Evolutionary conservation across 2,888 invertebrate species (phyloP).

Genomic region (Xylophagus ater): DNA sequence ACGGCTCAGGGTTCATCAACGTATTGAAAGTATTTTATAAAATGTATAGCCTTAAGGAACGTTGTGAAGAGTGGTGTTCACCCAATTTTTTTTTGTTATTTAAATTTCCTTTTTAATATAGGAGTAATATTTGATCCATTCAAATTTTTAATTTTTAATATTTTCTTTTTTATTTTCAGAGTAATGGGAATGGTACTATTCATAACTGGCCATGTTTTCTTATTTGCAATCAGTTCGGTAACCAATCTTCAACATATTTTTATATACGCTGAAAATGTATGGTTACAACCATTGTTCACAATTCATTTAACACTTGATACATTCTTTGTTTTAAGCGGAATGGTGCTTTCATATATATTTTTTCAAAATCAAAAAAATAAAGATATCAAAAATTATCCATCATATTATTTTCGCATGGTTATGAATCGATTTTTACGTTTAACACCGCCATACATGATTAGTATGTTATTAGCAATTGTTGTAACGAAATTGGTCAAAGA

Average conservation of each 20-base stretch:
- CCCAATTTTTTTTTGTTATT: no score
- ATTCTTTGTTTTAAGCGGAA: slow-evolving; percentile 33
- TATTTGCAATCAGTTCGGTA: slow-evolving; percentile 34
- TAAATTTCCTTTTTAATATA: no score
- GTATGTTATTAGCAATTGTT: slow-evolving; percentile 36
- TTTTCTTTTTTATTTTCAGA: slow-evolving; percentile 10
- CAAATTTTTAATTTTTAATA: no score
- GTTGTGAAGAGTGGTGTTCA: no score
- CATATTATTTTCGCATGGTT: slow-evolving; percentile 18
- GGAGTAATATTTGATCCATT: no score
- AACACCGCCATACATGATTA: slow-evolving; percentile 40
- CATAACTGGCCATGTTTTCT: slow-evolving; percentile 42
- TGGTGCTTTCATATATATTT: slow-evolving; percentile 16
- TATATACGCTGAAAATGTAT: slow-evolving; percentile 31
- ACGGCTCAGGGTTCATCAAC: no score
- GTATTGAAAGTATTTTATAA: no score
- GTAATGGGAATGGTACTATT: slow-evolving; percentile 46
- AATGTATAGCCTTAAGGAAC: no score
- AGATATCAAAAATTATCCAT: slow-evolving; percentile 11
- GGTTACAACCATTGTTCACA: slow-evolving; percentile 37
- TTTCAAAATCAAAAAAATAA: slow-evolving; percentile 17
- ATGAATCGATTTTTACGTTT: slow-evolving; percentile 36
- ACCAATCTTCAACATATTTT: slow-evolving; percentile 34
- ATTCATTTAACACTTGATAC: slow-evolving; percentile 42
- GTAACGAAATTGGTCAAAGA: slow-evolving; percentile 34